These are phyloP conservation scores for Nomada ferruginata DNA, from an alignment of 2,888 invertebrate genomes.

Conservation along the genomic window DNA sequence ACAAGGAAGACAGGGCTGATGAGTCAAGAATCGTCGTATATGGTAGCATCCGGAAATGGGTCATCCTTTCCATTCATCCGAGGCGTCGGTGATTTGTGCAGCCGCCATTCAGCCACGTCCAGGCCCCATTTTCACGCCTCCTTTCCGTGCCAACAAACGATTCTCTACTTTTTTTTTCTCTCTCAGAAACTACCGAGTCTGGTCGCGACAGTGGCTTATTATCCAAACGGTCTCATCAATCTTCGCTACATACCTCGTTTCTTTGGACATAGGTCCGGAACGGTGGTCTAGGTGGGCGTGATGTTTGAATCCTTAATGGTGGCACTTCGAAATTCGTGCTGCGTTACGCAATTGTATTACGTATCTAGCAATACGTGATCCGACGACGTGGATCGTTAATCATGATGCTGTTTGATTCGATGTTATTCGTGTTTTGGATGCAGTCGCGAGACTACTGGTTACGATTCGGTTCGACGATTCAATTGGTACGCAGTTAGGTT, in stretches of 20 bases:
- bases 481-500: too few relatives aligned
- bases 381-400: slow-evolving; percentile 9
- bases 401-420: not conserved
- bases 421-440: not conserved
- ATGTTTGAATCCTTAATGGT: slow-evolving; percentile 38
- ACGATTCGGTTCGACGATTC: too few relatives aligned
- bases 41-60: slow-evolving; percentile 66
- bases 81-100: slow-evolving; percentile 32
- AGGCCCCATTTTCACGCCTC: slow-evolving; percentile 42
- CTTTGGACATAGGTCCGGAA: slow-evolving; percentile 10
- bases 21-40: slow-evolving; percentile 61
- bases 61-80: slow-evolving; percentile 63
- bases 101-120: slow-evolving; percentile 22
- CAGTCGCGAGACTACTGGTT: not conserved
- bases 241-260: slow-evolving; percentile 24
- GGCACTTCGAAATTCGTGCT: slow-evolving; percentile 30
- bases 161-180: slow-evolving; percentile 15
- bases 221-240: slow-evolving; percentile 51
- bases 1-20: slow-evolving; percentile 17
- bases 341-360: slow-evolving; percentile 1
- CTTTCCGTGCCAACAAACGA: not conserved
- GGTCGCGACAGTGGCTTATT: slow-evolving; percentile 38
- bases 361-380: not conserved
- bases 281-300: slow-evolving; percentile 29
- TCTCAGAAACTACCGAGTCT: slow-evolving; percentile 30